Evolutionary conservation across 2,888 invertebrate genomes (phyloP).

Genomic region (Amphimallon solstitiale): DNA sequence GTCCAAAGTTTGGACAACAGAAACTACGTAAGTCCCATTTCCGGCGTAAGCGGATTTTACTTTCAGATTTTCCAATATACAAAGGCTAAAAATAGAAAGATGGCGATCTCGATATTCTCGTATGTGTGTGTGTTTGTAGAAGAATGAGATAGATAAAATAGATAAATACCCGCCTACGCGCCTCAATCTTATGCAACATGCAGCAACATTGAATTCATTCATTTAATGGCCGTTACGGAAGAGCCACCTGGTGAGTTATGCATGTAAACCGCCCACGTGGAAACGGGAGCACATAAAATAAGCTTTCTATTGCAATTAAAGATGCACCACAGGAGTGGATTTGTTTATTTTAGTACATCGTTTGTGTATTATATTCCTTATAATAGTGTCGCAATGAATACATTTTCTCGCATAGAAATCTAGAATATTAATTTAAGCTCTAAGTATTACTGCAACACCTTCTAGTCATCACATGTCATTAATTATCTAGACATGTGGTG

Average conservation of each 20-base stretch:
- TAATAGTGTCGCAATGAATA: too few relatives aligned
- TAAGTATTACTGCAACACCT: too few relatives aligned
- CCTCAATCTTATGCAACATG: conserved; percentile 13
- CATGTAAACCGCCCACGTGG: conserved; percentile 26
- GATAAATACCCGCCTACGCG: not conserved
- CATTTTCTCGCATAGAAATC: too few relatives aligned
- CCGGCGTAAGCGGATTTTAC: conserved; percentile 15
- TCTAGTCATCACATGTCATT: too few relatives aligned
- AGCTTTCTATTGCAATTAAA: conserved; percentile 2
- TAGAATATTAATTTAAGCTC: too few relatives aligned
- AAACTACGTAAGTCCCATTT: conserved; percentile 4
- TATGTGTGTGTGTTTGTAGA: too few relatives aligned
- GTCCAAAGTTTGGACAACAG: not conserved
- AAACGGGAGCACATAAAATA: not conserved
- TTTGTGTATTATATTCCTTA: too few relatives aligned
- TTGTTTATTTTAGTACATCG: too few relatives aligned
- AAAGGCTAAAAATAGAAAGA: conserved; percentile 16
- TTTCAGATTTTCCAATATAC: conserved; percentile 6
- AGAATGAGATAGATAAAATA: not conserved
- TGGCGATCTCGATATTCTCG: not conserved
- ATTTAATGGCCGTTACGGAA: conserved; percentile 13
- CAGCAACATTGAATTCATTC: conserved; percentile 20
- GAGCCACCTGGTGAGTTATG: conserved; percentile 26
- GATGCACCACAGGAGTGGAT: not conserved
- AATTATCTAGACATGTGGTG: too few relatives aligned